These are phyloP conservation scores for Melanaphis sacchari DNA, from an alignment of 1,140 invertebrate species.

Conservation along the genomic window DNA sequence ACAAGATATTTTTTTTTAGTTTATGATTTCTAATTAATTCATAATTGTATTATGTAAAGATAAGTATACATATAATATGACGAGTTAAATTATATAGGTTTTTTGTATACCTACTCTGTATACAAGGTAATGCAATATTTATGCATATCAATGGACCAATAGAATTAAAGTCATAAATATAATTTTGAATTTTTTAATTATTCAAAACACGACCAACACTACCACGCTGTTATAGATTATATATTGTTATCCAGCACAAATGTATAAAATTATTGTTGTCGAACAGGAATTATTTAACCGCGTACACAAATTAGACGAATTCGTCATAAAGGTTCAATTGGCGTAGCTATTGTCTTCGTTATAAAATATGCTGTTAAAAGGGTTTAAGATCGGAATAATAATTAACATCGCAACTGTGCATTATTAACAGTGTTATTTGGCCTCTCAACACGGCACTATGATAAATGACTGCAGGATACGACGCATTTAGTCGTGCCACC, in stretches of 20 bases:
- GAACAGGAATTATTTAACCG: neutral
- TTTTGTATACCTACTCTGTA: too few relatives aligned
- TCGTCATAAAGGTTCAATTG: constrained; percentile 8
- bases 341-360: neutral
- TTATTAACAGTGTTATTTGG: too few relatives aligned
- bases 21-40: too few relatives aligned
- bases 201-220: neutral
- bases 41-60: too few relatives aligned
- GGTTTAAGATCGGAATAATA: constrained; percentile 1
- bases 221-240: neutral
- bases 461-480: constrained; percentile 2
- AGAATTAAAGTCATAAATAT: neutral
- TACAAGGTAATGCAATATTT: neutral
- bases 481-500: neutral
- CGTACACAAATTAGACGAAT: neutral
- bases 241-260: neutral
- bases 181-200: neutral
- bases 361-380: constrained; percentile 11
- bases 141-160: neutral
- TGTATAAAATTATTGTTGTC: neutral
- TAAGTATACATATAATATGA: too few relatives aligned
- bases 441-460: neutral
- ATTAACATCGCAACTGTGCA: neutral
- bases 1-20: too few relatives aligned
- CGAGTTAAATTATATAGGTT: too few relatives aligned